Evolutionary conservation across 2,888 invertebrate genomes (phyloP), one percentile per base, ranked within the genome.

Genomic region (Adineta ricciae): DNA sequence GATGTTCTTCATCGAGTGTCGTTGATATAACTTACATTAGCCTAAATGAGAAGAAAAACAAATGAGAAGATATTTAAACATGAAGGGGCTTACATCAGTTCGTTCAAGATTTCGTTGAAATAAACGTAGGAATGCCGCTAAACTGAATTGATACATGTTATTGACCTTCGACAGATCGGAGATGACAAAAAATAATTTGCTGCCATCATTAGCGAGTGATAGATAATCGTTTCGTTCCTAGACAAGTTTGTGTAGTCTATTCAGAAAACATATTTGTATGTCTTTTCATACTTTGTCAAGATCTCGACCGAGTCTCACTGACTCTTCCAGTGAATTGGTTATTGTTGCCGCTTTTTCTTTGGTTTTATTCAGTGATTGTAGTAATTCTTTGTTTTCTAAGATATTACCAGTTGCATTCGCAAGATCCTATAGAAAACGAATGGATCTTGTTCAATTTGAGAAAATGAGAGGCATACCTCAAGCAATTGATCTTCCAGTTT

Each of bases 401-500:
- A 96, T 94, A 89, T 95, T 94, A 36, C 96, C 96, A 88, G 94
- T 93, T 0, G 95, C 93, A 87, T 92, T 93, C 0, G 94, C 95
- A 85, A 96, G 88, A 87, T 92, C 91, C 78, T 78, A 90, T 91
- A 5, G 11, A 8, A 46, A 46, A 46, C 46, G 11, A 46, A 46
- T 11, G 11, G n/a, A n/a, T n/a, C n/a, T 46, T 11, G 11, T 46
- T 46, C 46, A 46, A 5, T 46, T 46, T 11, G 5, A 46, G n/a
- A n/a, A n/a, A n/a, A n/a, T n/a, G n/a, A 46, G 46, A 46, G 5
- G 11, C 5, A 41, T 78, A 78, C 78, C 88, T 94, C 93, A 21
- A 96, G 90, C 3, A 96, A 91, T 86, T 93, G 93, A 87, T 95
- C 95, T 91, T 99, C 96, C 86, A 98, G 91, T 83, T 94, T 93